These are phyloP conservation scores for Himalopsyche kuldschensis DNA, from an alignment of 2,888 invertebrate species.

Conservation along the genomic window DNA sequence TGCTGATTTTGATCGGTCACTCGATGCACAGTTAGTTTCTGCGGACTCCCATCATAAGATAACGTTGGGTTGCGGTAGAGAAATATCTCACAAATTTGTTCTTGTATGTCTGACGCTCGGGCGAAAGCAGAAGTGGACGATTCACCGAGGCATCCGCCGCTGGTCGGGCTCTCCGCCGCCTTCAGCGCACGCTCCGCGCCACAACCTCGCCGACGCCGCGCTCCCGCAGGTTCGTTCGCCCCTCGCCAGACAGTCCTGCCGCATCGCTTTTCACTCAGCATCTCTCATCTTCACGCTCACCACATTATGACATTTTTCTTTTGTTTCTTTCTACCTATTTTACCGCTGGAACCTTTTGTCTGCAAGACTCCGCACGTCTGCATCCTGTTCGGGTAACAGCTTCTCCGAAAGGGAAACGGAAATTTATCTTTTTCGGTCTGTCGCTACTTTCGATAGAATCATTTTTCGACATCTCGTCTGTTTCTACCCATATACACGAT, in stretches of 20 bases:
- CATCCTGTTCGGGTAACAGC: too few relatives aligned
- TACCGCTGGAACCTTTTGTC: not conserved
- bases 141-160: slow-evolving; percentile 77
- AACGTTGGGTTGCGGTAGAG: not conserved
- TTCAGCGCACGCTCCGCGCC: slow-evolving; percentile 44
- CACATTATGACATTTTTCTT: not conserved
- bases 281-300: not conserved
- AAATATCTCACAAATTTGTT: not conserved
- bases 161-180: slow-evolving; percentile 64
- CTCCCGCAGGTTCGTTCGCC: slow-evolving; percentile 60
- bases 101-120: slow-evolving; percentile 11
- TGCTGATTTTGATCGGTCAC: not conserved
- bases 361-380: not conserved
- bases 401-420: too few relatives aligned
- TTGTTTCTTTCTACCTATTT: not conserved
- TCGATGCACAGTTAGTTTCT: not conserved
- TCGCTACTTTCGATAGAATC: too few relatives aligned
- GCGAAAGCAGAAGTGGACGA: slow-evolving; percentile 71
- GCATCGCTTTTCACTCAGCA: not conserved
- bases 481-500: too few relatives aligned
- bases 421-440: too few relatives aligned
- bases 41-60: not conserved
- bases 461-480: too few relatives aligned
- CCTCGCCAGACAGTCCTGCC: slow-evolving; percentile 42
- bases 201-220: slow-evolving; percentile 52